Base-by-base conservation (phyloP, 2,888 invertebrate species). In the Pseudoips prasinana region DNA sequence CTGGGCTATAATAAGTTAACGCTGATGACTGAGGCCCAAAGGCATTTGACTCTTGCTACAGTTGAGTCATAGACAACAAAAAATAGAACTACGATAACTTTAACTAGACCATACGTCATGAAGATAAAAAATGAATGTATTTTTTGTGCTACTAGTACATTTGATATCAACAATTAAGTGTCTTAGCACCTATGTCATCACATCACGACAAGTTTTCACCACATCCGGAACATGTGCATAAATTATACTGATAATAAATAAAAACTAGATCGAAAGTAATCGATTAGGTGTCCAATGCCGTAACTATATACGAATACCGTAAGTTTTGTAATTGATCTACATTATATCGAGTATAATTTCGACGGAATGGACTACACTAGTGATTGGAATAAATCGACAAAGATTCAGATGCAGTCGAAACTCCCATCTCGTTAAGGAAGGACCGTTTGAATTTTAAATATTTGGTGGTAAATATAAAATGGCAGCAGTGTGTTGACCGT, bases 221-320 rank as follows among this genome's bases (percentile, higher is more conserved):
- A 63, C 70, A 71, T 79, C 76, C 80, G 78, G 72, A 60, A 51
- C 49, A 45, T 46, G 52, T 52, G 57, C 41, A 64, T 67, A 68
- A 64, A 71, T 72, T 69, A 68, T 55, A 48, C 32, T 38, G 43
- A 61, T 51, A 59, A 61, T 56, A 62, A 64, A 60, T 56, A 46
- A 44, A 64, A 66, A 69, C 57, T 62, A 56, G 67, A 67, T 60
- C 56, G 46, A 64, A 49, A 54, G 56, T 63, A 64, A 73, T 70
- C 64, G 64, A 68, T 69, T 57, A 55, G 54, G 49, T 59, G 63
- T 49, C 58, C 58, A 57, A 46, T 64, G 60, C 51, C 47, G 58
- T 50, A 58, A 61, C 57, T 47, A 43, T 58, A 64, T 58, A 58
- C 33, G 27, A 36, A 56, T 59, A 59, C 56, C 54, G 60, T 60